phyloP scores from a whole-genome alignment of 2,888 invertebrate species.

The Nasonovia ribisnigri region DNA sequence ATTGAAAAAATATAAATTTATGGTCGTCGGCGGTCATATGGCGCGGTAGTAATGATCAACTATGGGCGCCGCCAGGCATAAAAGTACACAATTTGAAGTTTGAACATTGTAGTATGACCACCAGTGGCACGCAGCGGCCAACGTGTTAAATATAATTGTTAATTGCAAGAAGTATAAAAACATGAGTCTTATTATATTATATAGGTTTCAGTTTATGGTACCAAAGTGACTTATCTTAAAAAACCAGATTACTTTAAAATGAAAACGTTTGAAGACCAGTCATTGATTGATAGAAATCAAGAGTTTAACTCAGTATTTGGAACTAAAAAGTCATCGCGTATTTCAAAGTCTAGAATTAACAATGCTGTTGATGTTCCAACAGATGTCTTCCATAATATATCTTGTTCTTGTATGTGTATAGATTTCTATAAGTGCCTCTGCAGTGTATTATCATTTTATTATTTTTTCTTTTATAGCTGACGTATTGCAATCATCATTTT shows the following conservation, averaged over 20 bases:
- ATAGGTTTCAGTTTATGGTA: slow-evolving; percentile 43
- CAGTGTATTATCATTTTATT: not conserved
- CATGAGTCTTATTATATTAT: not conserved
- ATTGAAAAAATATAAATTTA: no score
- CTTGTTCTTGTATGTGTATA: slow-evolving; percentile 33
- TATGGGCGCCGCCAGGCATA: no score
- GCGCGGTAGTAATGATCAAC: no score
- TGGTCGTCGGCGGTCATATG: no score
- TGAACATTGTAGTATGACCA: no score
- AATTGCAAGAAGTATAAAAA: not conserved
- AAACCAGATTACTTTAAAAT: slow-evolving; percentile 54
- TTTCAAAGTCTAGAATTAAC: not conserved
- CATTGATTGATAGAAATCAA: not conserved
- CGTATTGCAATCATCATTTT: not conserved
- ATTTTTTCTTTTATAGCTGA: slow-evolving; percentile 11
- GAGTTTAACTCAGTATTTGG: slow-evolving; percentile 33
- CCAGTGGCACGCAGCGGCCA: no score
- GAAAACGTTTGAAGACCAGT: slow-evolving; percentile 15
- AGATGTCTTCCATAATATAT: slow-evolving; percentile 22
- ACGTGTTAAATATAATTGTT: not conserved
- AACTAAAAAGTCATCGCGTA: slow-evolving; percentile 42
- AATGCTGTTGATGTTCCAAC: not conserved
- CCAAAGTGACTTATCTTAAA: slow-evolving; percentile 43
- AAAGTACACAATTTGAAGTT: no score
- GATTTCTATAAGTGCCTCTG: not conserved